Evolutionary conservation across 2,797 vertebrate genomes (phyloP), one percentile per base, ranked within the genome.

Genomic region (Allobates femoralis): DNA sequence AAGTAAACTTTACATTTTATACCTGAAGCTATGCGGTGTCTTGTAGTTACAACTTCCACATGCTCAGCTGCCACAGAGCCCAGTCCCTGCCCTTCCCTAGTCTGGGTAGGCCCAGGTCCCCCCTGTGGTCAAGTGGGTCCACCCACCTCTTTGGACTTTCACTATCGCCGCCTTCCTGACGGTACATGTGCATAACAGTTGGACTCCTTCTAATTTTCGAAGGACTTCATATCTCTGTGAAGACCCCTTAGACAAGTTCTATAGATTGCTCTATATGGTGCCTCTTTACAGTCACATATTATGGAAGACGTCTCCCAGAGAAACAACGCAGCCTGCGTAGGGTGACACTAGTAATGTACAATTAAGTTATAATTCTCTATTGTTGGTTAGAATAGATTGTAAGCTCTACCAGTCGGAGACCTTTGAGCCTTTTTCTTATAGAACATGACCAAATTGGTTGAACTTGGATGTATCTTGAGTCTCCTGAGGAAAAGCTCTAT

Each of bases 321-420:
- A 60, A 60, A n/a, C 23, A 3, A 19, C 23, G 19, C 16, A 19
- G 7, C 55, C 5, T 19, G n/a, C 1, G 2, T 16, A 32, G 28
- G 19, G 0, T 34, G 64, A 32, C n/a, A 14, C 3, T 3, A 1
- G 26, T 16, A 3, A 66, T 71, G 34, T 71, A 14, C 34, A 10
- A 23, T 41, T 41, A 37, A 41, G 23, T 11, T 71, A 46, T 10
- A 67, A 67, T 67, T 7, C 12, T 66, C 1, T 15, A 66, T 30
- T 18, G 4, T 67, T 15, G 7, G 3, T 21, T 73, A 28, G 18
- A 73, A 2, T 74, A 83, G 69, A 83, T 62, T 83, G 67, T 62
- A 74, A 74, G 81, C 81, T 83, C 69, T 30, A 41, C 34, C 41
- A 73, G 56, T 30, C 53, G 74, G 11, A n/a, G 55, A 30, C 69